Base-by-base conservation (phyloP, 2,888 invertebrate species). In the Steromphala cineraria region DNA sequence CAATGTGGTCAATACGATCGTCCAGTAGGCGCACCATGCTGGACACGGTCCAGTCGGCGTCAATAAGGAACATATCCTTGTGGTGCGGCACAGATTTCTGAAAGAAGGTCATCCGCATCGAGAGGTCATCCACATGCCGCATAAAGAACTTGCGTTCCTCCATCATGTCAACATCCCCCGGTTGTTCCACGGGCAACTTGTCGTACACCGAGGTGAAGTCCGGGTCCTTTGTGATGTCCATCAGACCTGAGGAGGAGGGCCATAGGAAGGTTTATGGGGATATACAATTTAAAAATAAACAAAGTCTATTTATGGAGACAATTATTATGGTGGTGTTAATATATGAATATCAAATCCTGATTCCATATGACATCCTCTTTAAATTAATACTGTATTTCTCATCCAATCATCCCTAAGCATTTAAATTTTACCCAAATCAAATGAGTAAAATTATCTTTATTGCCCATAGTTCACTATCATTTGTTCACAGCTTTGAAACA, bases 91-190 rank as follows among this genome's bases (percentile, higher is more conserved):
- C 88, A 8, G 85, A 81, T 0, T 90, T 88, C 81, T 92, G 92
- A 71, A 83, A 90, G 40, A 92, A 81, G 2, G 90, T 92, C 89
- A 93, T 89, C 79, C 90, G 89, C 88, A 93, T 90, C 31, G 87
- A 86, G 46, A 92, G 78, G 55, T 88, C 86, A 28, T 93, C 92
- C 0, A 89, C 91, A 80, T 91, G 89, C 46, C 85, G 86, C 91
- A 91, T 92, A 87, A 93, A 93, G 86, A 92, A 92, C 36, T 88
- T 82, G 8, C 89, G 85, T 53, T 92, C 92, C 62, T 92, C 91
- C 2, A 88, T 85, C 87, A 91, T 89, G 40, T 92, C 91, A 2
- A 84, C 76, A 81, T 93, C 92, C 13, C 87, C 90, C 1, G 87
- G 83, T 28, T 88, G 81, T 28, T 92, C 92, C 1, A 82, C 80